Evolutionary conservation across 2,113 vertebrate genomes (phyloP), one percentile per base, ranked within the genome.

Genomic region (Macquaria ambigua): DNA sequence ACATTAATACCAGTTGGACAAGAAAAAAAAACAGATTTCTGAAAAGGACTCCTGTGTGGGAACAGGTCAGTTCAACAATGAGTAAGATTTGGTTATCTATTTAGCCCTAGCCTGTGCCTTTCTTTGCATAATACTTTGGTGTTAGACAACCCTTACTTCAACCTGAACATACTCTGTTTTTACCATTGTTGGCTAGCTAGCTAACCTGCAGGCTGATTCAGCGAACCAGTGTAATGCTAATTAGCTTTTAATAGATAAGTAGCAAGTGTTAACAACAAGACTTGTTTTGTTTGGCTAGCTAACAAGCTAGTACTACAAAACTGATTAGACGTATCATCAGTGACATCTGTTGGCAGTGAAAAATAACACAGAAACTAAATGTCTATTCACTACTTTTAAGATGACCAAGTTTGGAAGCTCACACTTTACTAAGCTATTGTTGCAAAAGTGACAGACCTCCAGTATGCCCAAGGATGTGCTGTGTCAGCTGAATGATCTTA

Each of bases 401-500:
- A 72, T 25, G 8, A 23, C 43, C 31, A 18, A 34, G 18, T 72
- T 37, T 62, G 34, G 8, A 76, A 61, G 52, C 12, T 37, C 10
- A 61, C n/a, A 52, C 31, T 67, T 64, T 14, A 63, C 41, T 62
- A 5, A 53, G 8, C 16, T 43, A 6, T 43, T 41, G 23, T n/a
- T 59, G 50, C 67, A 72, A 74, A 66, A 39, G 39, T 21, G 34
- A 48, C 3, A 0, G 9, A 25, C 67, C 18, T 85, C 59, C 64
- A 50, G 41, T 37, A 77, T 82, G 59, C 59, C 34, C 4, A 15
- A 50, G 23, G 3, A 4, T 61, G 52, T 63, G 74, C 50, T 63
- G 7, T 25, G 6, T 21, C 67, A 82, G 50, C 71, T 31, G 52
- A 69, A 74, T 77, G 23, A 31, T 70, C 64, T 56, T 31, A 34